Percentiles rank a stretch among this genome's conserved stretches.
Evolutionary conservation across 2,113 vertebrate genomes (phyloP).

Genomic region (Rhegmatorhina hoffmannsi): DNA sequence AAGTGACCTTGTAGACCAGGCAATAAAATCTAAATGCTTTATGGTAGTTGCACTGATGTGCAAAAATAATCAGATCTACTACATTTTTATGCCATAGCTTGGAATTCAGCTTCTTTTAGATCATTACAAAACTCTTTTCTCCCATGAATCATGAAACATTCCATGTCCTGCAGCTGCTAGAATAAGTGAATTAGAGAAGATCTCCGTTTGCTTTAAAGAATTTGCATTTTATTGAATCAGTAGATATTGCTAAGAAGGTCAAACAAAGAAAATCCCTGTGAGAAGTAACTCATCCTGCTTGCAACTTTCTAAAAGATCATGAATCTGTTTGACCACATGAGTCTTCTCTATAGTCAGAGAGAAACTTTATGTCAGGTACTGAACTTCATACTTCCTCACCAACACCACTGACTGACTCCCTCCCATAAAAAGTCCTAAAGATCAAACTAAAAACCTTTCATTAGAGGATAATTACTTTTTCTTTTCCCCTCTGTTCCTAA

Average conservation of each 20-base stretch:
- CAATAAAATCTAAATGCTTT: background rate
- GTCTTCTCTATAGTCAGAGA: background rate
- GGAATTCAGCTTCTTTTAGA: background rate
- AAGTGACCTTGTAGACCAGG: background rate
- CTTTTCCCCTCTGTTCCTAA: background rate
- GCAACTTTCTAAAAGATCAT: background rate
- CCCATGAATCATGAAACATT: background rate
- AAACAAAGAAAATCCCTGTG: background rate
- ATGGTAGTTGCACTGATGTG: background rate
- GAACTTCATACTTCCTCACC: background rate
- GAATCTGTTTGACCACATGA: background rate
- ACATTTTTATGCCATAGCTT: background rate
- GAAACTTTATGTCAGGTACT: background rate
- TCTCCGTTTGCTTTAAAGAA: background rate
- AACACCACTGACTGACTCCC: background rate
- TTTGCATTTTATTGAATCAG: background rate
- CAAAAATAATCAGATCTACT: background rate
- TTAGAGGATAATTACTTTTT: background rate
- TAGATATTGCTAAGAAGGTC: background rate
- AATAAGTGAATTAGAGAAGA: background rate
- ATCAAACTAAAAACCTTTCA: background rate
- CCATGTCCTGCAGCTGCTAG: background rate
- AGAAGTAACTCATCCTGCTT: background rate
- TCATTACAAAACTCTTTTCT: background rate
- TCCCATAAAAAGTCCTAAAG: background rate